phyloP scores from a whole-genome alignment of 1,140 invertebrate species.

The Drosophila virilis region DNA sequence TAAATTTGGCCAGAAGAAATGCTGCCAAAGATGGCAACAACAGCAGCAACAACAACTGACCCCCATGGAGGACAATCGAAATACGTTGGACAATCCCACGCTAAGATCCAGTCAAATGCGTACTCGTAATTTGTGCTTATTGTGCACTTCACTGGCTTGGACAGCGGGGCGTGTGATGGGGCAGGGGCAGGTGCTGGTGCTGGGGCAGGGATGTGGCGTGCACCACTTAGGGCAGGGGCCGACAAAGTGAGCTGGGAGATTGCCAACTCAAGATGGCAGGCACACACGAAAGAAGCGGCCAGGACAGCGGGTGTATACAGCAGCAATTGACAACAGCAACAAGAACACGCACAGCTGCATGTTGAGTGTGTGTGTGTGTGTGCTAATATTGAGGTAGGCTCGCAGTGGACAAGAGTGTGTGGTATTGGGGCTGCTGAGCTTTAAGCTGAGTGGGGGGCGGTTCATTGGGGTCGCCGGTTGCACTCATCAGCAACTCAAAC shows the following conservation, averaged over 20 bases:
- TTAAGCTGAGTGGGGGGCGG: neutral
- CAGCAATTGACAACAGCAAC: constrained; percentile 29
- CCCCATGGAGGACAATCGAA: constrained; percentile 59
- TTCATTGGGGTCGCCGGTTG: constrained; percentile 61
- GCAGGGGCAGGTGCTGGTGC: constrained; percentile 7
- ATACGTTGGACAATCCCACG: constrained; percentile 27
- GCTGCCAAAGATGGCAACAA: constrained; percentile 51
- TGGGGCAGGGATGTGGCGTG: neutral
- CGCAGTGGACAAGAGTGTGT: constrained; percentile 22
- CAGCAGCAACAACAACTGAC: constrained; percentile 40
- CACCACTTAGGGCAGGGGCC: neutral
- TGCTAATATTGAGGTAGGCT: constrained; percentile 80
- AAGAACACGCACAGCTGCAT: constrained; percentile 10
- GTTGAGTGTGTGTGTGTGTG: constrained; percentile 16
- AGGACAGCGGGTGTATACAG: constrained; percentile 48
- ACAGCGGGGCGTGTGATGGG: neutral
- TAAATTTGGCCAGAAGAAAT: constrained; percentile 75
- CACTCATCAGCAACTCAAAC: constrained; percentile 79
- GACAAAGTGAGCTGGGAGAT: neutral
- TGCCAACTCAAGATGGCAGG: constrained; percentile 50
- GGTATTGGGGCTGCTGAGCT: neutral
- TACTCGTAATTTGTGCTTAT: constrained; percentile 79
- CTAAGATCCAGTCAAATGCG: constrained; percentile 44
- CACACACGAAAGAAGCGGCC: constrained; percentile 72
- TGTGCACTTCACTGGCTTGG: constrained; percentile 58